These are phyloP conservation scores for Brachionus manjavacas DNA, from an alignment of 1,140 invertebrate genomes.

Conservation along the genomic window DNA sequence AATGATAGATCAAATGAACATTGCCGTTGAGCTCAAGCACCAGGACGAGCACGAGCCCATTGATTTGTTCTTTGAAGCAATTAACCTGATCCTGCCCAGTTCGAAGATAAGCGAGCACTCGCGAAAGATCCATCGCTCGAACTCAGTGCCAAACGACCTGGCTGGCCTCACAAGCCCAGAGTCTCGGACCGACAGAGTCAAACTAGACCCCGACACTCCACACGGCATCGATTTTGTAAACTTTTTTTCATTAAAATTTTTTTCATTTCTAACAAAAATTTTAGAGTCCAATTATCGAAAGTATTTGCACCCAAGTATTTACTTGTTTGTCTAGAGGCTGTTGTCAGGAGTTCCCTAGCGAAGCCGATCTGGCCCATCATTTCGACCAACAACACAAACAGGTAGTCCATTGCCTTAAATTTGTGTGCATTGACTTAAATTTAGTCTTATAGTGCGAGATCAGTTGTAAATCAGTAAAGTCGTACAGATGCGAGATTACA, in stretches of 20 bases:
- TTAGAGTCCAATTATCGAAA: not conserved
- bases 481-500: not conserved
- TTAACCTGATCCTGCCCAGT: not conserved
- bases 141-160: not conserved
- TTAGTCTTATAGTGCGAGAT: not conserved
- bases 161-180: not conserved
- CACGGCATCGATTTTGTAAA: not conserved
- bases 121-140: not conserved
- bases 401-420: not conserved
- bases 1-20: not conserved
- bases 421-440: not conserved
- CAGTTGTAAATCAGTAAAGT: not conserved
- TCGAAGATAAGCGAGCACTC: not conserved
- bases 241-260: not conserved
- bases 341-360: not conserved
- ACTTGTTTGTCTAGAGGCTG: not conserved
- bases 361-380: not conserved
- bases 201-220: not conserved
- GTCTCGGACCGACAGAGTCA: not conserved
- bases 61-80: constrained; percentile 12
- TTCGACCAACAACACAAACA: not conserved
- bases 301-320: not conserved
- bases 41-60: not conserved
- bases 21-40: not conserved
- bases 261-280: not conserved